Conservation (phyloP, 2,888 invertebrate species). For the Pediacus dermestoides region DNA sequence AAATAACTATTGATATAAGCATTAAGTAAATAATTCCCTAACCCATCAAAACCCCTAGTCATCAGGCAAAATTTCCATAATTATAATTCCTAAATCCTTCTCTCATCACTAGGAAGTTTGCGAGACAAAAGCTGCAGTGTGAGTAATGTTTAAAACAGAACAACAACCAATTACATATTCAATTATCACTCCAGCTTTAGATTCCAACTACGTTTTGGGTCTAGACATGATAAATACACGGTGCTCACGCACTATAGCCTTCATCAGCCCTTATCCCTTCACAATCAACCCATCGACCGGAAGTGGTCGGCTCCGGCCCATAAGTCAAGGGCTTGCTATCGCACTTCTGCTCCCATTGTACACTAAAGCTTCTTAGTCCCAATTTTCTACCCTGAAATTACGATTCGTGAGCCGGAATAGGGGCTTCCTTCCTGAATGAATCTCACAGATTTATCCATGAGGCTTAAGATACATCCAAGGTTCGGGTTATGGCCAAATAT, state of each 20-base stretch:
- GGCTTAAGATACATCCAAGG: too few relatives aligned
- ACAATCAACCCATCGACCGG: conserved; percentile 18
- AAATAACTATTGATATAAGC: too few relatives aligned
- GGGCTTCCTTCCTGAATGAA: conserved; percentile 17
- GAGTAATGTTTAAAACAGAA: too few relatives aligned
- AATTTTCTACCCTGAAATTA: conserved; percentile 17
- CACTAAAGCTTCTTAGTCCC: conserved; percentile 16
- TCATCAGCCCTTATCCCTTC: conserved; percentile 18
- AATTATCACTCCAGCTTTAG: conserved; percentile 15
- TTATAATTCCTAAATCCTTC: too few relatives aligned
- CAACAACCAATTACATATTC: conserved; percentile 16
- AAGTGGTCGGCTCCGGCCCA: conserved; percentile 16
- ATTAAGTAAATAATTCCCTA: too few relatives aligned
- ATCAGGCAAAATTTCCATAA: too few relatives aligned
- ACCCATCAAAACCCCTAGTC: too few relatives aligned
- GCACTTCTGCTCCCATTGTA: conserved; percentile 19
- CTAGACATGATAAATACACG: conserved; percentile 17
- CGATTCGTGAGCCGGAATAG: conserved; percentile 16
- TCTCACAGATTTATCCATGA: too few relatives aligned
- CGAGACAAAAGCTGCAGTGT: too few relatives aligned
- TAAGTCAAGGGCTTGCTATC: conserved; percentile 18
- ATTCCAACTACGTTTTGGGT: conserved; percentile 13
- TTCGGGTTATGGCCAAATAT: too few relatives aligned
- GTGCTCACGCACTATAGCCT: conserved; percentile 18
- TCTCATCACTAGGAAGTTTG: too few relatives aligned